Percentiles rank a stretch among this genome's conserved stretches.
Conservation (phyloP, 2,113 vertebrate species). For the Cynocephalus volans region DNA sequence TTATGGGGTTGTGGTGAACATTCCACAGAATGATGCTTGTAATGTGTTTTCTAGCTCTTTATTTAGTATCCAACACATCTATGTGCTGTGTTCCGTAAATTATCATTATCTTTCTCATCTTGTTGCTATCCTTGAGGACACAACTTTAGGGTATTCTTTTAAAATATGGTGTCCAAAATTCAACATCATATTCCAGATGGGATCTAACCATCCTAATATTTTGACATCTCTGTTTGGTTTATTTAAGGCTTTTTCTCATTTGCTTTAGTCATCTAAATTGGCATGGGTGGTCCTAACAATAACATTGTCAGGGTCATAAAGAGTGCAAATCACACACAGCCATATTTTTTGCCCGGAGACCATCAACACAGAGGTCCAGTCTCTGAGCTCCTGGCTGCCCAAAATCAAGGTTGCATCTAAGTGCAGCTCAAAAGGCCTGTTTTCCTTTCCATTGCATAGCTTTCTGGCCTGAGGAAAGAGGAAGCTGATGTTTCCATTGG, state of each 20-base stretch:
- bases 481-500: slow-evolving; percentile 82
- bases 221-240: slow-evolving; percentile 69
- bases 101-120: background rate
- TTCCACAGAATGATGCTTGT: background rate
- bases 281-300: slow-evolving; percentile 3
- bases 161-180: slow-evolving; percentile 46
- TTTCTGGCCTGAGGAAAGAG: slow-evolving; percentile 57
- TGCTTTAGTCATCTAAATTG: slow-evolving; percentile 48
- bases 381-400: slow-evolving; percentile 20
- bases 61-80: background rate
- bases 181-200: slow-evolving; percentile 56
- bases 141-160: background rate
- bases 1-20: background rate
- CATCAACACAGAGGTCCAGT: background rate
- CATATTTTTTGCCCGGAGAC: slow-evolving; percentile 1
- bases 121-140: background rate
- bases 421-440: slow-evolving; percentile 17
- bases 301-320: background rate
- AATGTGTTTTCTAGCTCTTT: background rate
- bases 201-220: slow-evolving; percentile 20
- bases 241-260: slow-evolving; percentile 48
- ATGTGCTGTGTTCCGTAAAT: background rate
- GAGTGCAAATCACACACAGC: background rate
- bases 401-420: slow-evolving; percentile 45
- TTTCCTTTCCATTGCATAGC: slow-evolving; percentile 76